phyloP scores from a whole-genome alignment of 2,888 invertebrate genomes.

The Ichneumoninae sp. region DNA sequence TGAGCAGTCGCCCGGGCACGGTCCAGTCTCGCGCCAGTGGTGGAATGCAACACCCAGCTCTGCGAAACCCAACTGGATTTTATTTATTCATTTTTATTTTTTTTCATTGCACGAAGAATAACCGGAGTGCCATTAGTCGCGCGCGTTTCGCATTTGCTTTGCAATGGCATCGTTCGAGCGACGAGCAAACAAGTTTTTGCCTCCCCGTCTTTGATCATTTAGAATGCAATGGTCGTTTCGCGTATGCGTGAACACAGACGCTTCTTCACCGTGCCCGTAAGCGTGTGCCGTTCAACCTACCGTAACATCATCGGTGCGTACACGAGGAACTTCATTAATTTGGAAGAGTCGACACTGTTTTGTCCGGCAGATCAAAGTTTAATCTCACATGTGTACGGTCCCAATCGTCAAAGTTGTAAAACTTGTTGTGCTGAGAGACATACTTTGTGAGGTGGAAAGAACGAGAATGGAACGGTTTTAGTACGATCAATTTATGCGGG shows the following conservation, averaged over 20 bases:
- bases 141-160: slow-evolving; percentile 16
- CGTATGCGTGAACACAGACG: not conserved
- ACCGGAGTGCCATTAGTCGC: not conserved
- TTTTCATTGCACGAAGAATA: not conserved
- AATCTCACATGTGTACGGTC: not conserved
- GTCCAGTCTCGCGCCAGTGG: not conserved
- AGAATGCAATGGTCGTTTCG: slow-evolving; percentile 13
- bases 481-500: not conserved
- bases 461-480: not conserved
- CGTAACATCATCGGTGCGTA: not conserved
- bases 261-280: not conserved
- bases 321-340: not conserved
- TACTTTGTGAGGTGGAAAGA: not conserved
- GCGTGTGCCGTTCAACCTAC: slow-evolving; percentile 9
- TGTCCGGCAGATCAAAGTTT: not conserved
- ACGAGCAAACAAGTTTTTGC: slow-evolving; percentile 29
- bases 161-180: not conserved
- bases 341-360: not conserved
- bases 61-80: not conserved
- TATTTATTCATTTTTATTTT: not conserved
- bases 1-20: not conserved
- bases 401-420: not conserved
- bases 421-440: not conserved
- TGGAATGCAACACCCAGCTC: not conserved
- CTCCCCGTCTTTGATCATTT: not conserved